Base-by-base conservation (phyloP, 2,113 vertebrate species). In the Cinclus cinclus region DNA sequence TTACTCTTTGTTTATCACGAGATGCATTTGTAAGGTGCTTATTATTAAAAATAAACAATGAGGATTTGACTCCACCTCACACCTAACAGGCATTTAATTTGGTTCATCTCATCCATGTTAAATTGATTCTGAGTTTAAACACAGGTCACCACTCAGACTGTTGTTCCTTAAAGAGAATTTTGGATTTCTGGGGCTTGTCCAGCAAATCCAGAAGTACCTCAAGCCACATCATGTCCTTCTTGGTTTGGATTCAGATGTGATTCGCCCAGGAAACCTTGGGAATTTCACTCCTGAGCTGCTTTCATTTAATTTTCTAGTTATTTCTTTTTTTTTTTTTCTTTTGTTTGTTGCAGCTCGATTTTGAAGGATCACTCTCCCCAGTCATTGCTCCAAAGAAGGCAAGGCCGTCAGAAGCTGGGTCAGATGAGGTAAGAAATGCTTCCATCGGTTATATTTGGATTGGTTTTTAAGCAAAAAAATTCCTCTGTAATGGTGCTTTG, bases 301-400 rank as follows among this genome's bases (percentile, higher is more conserved):
- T 81, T 82, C 27, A 62, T 62, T 62, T 68, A 0, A 14, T 31
- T 42, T 35, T 21, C 25, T n/a, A 7, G 50, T 58, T 42, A 13
- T 42, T 64, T 30, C 1, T 41, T 55, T 15, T 64, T 94, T 83
- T 94, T 76, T 95, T 86, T 70, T 31, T 12, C 13, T 74, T 59
- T 18, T 22, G 5, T 46, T 69, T 37, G 22, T 95, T 90, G n/a
- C 97, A 99, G 99, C 98, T 99, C 41, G 98, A 99, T 95, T 98
- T 99, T 97, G 99, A 99, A 98, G 99, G 99, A 42, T 99, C 99
- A 1, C 99, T 99, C 77, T 99, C 99, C 11, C 99, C 99, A 33
- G 99, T 99, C 85, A 99, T 99, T 96, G 99, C 99, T 83, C 99
- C 99, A 13, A 99, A 99, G 97, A 99, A 99, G 95, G 99, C 99